Evolutionary conservation across 2,797 vertebrate genomes (phyloP), one percentile per base, ranked within the genome.

Genomic region (Lacerta bilineata): DNA sequence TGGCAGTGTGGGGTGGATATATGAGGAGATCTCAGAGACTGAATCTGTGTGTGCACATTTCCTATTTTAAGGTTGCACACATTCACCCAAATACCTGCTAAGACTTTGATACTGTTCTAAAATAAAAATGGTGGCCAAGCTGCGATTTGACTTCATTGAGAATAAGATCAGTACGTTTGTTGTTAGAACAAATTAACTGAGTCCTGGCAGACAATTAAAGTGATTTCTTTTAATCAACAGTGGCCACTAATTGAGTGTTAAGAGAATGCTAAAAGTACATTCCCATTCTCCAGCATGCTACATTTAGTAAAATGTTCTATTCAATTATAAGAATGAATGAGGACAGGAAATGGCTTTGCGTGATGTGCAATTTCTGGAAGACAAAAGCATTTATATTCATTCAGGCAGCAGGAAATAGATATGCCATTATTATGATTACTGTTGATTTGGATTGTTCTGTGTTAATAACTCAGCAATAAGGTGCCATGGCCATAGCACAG

Each of bases 231-330:
- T 72, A 15, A 36, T 64, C 10, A 43, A 46, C 8, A 77, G 41
- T 72, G 18, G 8, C 23, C 27, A 83, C 20, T 89, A 80, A 78
- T 11, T 27, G 85, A 6, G 3, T 18, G 36, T 59, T 23, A 75
- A 46, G 1, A 33, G 46, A n/a, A 17, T 86, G 66, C 79, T 61
- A 89, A 77, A 84, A 88, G 41, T 46, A 68, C 72, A 41, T 77
- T 50, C 0, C 71, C 79, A 55, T 55, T 55, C 50, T 55, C 11
- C 77, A 61, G 29, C 81, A 11, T 61, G 29, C 11, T 29, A 61
- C 11, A 1, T 6, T 2, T 1, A 43, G 50, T 55, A 55, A 55
- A 55, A 55, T 15, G 50, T 59, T 20, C 68, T 83, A 2, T 13
- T 15, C 78, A 85, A 9, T n/a, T 13, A 27, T 23, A 6, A n/a